phyloP scores from a whole-genome alignment of 1,140 invertebrate genomes.

The Chionoecetes opilio region DNA sequence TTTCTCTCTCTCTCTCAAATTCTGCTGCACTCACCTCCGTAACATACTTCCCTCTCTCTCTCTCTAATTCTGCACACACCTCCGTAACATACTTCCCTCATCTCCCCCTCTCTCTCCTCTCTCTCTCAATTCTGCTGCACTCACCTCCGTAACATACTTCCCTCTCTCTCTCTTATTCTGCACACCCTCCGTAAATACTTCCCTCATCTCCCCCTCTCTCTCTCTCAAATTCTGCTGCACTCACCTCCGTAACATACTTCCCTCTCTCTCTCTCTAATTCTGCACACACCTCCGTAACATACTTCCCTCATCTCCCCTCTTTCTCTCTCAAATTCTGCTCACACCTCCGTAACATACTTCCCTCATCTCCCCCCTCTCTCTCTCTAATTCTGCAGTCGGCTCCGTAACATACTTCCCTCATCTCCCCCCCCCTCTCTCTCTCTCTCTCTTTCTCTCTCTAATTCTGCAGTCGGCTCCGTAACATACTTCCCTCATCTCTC shows the following conservation, averaged over 20 bases:
- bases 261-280: conserved; percentile 29
- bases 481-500: neutral
- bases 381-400: too few species aligned
- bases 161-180: neutral
- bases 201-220: neutral
- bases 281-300: neutral
- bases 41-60: neutral
- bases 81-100: too few species aligned
- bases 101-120: too few species aligned
- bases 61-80: too few species aligned
- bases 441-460: conserved; percentile 2
- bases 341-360: too few species aligned
- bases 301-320: neutral
- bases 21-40: too few species aligned
- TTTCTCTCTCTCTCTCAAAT: too few species aligned
- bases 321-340: neutral
- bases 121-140: conserved; percentile 1
- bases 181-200: neutral
- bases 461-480: neutral
- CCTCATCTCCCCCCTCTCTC: too few species aligned
- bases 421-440: neutral
- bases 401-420: too few species aligned
- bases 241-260: too few species aligned
- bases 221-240: too few species aligned
- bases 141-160: neutral